Conservation (phyloP, 2,797 vertebrate genomes). For the Taeniopygia guttata region DNA sequence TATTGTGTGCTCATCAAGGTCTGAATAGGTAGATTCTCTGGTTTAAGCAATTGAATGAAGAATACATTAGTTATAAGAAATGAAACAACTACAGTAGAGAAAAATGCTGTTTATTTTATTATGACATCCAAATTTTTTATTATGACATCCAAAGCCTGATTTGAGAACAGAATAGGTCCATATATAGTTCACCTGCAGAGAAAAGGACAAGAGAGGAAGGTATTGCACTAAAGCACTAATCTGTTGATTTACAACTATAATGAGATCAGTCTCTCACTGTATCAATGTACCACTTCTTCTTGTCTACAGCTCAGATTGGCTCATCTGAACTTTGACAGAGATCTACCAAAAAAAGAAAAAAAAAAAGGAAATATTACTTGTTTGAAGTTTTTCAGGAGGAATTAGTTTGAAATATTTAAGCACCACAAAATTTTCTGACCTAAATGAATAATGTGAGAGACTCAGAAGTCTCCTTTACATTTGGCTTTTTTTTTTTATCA, state of each 20-base stretch:
- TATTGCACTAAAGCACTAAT: neutral
- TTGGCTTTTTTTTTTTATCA: neutral
- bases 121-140: neutral
- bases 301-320: neutral
- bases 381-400: neutral
- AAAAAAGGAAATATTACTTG: neutral
- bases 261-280: neutral
- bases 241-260: neutral
- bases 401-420: neutral
- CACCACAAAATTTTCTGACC: neutral
- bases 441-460: neutral
- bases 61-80: neutral
- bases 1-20: neutral
- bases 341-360: neutral
- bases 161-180: neutral
- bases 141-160: too few species aligned
- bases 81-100: neutral
- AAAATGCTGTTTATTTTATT: neutral
- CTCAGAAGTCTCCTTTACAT: constrained; percentile 14
- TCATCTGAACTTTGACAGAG: neutral
- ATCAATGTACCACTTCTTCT: neutral
- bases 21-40: neutral
- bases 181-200: neutral
- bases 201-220: neutral
- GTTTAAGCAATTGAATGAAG: neutral